Evolutionary conservation across 2,888 invertebrate species (phyloP).

Genomic region (Drosophila borborema): DNA sequence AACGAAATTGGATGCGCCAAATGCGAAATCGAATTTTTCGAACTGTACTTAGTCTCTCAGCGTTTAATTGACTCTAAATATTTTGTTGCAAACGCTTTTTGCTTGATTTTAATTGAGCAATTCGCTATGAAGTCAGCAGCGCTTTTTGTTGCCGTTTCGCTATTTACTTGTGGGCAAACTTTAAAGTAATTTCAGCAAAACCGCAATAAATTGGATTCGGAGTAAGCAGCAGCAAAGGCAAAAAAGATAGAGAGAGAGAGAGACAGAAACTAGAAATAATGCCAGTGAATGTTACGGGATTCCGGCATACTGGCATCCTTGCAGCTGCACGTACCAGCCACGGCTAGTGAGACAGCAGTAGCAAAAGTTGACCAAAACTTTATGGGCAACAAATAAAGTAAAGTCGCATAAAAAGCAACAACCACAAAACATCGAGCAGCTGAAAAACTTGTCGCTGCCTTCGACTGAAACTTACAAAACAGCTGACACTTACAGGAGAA

Average conservation of each 20-base stretch:
- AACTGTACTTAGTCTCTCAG: background rate
- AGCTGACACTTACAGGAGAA: constrained; percentile 46
- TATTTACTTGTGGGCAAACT: constrained; percentile 55
- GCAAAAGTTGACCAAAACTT: constrained; percentile 69
- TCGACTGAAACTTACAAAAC: constrained; percentile 49
- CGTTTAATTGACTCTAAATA: constrained; percentile 76
- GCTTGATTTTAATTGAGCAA: constrained; percentile 62
- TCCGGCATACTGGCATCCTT: constrained; percentile 22
- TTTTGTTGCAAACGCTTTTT: constrained; percentile 62
- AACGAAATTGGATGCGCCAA: constrained; percentile 17
- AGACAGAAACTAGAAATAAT: constrained; percentile 19
- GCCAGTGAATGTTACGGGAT: constrained; percentile 15
- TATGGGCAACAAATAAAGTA: constrained; percentile 48
- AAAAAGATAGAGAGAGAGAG: background rate
- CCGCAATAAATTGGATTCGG: constrained; percentile 60
- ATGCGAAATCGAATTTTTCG: constrained; percentile 14
- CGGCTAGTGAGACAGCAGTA: constrained; percentile 24
- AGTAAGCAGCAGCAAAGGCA: constrained; percentile 2
- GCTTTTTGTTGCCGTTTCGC: constrained; percentile 49
- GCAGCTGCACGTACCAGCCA: constrained; percentile 40
- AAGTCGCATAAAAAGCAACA: constrained; percentile 59
- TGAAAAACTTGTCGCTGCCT: constrained; percentile 43
- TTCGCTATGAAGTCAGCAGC: constrained; percentile 44
- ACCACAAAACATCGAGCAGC: constrained; percentile 22
- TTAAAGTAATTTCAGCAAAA: constrained; percentile 71